Evolutionary conservation across 2,113 vertebrate species (phyloP), one percentile per base, ranked within the genome.

Genomic region (Hypanus sabinus): DNA sequence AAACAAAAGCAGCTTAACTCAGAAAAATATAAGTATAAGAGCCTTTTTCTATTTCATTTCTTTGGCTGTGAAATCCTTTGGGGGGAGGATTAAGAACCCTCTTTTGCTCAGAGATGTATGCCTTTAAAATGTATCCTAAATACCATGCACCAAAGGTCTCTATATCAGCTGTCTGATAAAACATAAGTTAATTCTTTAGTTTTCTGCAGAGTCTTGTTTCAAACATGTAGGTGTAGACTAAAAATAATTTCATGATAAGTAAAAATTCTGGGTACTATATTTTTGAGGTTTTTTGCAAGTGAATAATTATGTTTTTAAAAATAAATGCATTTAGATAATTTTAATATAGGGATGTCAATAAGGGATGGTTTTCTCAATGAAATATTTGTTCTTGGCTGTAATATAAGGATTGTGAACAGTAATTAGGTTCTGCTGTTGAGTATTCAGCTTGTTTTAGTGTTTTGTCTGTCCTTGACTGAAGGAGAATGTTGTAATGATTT

Each of bases 1-100:
- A 93, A 93, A 73, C 73, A 93, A 73, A 73, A 93, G 70, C 36
- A 55, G 68, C 91, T 55, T 93, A 16, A 71, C 38, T 73, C 24
- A 73, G 70, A 93, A 73, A 90, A 73, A 46, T 93, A n/a, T n/a
- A n/a, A n/a, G n/a, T n/a, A n/a, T n/a, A n/a, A n/a, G n/a, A n/a
- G n/a, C 30, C 85, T 90, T 90, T 90, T 90, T 90, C 20, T 3
- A 60, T 62, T 90, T 90, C 60, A 90, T 90, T 90, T 60, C 14
- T 90, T 33, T 68, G 60, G 14, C 62, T 33, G 60, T 65, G 85
- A 68, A 90, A 90, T 68, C n/a, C 60, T 90, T 65, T 14, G 71
- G 16, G 71, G 4, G 46, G 20, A 71, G 46, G 46, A 3, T 46
- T 46, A 90, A 62, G 14, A 33, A 36, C 10, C n/a, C 12, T 36